Conservation (phyloP, 2,888 invertebrate genomes). For the Plutella xylostella region DNA sequence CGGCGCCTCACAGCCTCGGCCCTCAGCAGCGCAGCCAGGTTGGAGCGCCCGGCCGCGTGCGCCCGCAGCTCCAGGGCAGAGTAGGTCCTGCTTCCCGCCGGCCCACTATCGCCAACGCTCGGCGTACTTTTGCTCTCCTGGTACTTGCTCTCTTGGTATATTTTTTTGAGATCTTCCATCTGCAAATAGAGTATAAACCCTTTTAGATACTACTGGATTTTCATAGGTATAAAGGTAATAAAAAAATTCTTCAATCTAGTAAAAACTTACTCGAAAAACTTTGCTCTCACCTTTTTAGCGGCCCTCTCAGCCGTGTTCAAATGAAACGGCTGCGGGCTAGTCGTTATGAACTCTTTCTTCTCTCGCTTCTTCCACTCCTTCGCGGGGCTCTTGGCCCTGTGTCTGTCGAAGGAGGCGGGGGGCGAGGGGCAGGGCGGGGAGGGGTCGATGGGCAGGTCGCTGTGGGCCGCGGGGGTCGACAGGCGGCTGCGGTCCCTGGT, state of each 20-base stretch:
- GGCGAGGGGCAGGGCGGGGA: constrained; percentile 43
- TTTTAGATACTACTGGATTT: too few species aligned
- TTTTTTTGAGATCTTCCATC: constrained; percentile 48
- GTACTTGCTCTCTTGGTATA: constrained; percentile 31
- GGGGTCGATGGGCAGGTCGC: constrained; percentile 56
- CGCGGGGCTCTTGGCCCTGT: constrained; percentile 38
- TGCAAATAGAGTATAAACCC: constrained; percentile 26
- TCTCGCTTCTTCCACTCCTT: constrained; percentile 35
- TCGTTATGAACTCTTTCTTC: constrained; percentile 62
- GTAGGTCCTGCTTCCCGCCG: constrained; percentile 47
- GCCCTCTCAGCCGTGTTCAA: constrained; percentile 63
- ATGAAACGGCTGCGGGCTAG: constrained; percentile 63
- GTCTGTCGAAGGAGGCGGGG: constrained; percentile 35
- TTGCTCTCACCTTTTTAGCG: constrained; percentile 39
- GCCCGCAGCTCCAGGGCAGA: constrained; percentile 54
- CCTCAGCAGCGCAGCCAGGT: constrained; percentile 76
- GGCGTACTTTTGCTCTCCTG: constrained; percentile 44
- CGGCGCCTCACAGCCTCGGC: constrained; percentile 72
- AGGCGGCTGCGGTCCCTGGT: constrained; percentile 66
- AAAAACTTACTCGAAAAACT: not conserved
- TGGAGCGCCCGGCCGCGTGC: constrained; percentile 60
- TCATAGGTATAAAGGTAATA: too few species aligned
- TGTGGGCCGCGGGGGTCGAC: constrained; percentile 59
- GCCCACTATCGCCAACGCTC: constrained; percentile 30
- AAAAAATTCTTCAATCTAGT: not conserved